Evolutionary conservation across 2,113 vertebrate genomes (phyloP), one percentile per base, ranked within the genome.

Genomic region (Mustela lutreola): DNA sequence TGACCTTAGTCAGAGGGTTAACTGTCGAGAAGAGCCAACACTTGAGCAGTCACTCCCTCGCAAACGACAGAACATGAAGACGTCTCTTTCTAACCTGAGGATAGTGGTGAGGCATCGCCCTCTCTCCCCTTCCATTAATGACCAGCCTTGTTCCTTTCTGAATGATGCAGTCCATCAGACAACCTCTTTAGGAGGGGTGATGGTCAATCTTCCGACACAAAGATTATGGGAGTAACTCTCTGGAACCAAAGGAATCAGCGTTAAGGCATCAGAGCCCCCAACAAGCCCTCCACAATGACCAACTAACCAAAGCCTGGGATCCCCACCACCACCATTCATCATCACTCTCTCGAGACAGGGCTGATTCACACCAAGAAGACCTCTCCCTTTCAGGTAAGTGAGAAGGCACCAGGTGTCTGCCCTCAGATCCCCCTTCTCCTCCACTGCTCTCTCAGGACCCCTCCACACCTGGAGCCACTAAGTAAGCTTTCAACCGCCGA

Each of bases 401-500:
- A 62, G 7, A 82, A 86, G 76, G 14, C 4, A 33, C 45, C 22
- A 18, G 33, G 7, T 56, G 88, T 2, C 15, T 19, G 10, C 4
- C 0, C 60, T 42, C 7, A 4, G 10, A 5, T 5, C 36, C 48
- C 21, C 4, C 39, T 4, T 33, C 28, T 19, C 48, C 60, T 14
- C 36, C 11, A 28, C 4, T 1, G 71, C 45, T 89, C 24, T 36
- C 19, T 65, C 26, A 33, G 15, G 10, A 82, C 28, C 42, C 39
- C 50, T 67, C 31, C 2, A 62, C 16, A 7, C 39, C 31, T 2
- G 22, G 0, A 91, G 7, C 5, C 1, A 3, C 62, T 11, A 76
- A 36, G 3, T 0, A 15, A 2, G 21, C 22, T 62, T 28, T 7
- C 7, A 53, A 26, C 1, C 26, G 1, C 24, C 24, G 2, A 42